Conservation (phyloP, 2,797 vertebrate genomes). For the Falco cherrug region DNA sequence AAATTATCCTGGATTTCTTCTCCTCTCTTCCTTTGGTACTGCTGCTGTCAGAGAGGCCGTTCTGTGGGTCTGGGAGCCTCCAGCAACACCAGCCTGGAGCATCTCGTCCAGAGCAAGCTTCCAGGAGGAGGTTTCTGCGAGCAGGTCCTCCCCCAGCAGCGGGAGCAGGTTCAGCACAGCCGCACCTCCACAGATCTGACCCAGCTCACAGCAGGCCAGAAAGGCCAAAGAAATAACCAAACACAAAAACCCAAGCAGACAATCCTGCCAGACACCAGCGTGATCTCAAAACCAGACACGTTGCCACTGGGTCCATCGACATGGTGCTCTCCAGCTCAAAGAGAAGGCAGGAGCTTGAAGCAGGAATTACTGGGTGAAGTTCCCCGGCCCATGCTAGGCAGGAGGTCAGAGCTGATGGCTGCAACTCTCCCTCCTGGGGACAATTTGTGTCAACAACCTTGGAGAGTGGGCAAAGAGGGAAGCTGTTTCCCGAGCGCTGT, state of each 20-base stretch:
- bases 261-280: neutral
- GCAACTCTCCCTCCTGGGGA: neutral
- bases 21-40: neutral
- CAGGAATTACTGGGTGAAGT: slow-evolving; percentile 2
- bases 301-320: accelerated
- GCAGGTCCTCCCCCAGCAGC: neutral
- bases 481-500: neutral
- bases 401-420: neutral
- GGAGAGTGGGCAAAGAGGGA: neutral
- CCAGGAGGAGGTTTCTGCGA: neutral
- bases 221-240: neutral
- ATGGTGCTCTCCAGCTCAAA: neutral
- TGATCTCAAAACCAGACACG: neutral
- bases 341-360: neutral
- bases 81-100: neutral
- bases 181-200: accelerated
- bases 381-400: neutral
- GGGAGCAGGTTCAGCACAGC: neutral
- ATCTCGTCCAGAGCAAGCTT: accelerated
- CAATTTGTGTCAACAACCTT: neutral
- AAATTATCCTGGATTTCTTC: neutral
- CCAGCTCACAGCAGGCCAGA: neutral
- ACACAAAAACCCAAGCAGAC: neutral
- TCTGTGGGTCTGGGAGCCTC: neutral
- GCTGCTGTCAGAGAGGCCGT: accelerated